phyloP scores from a whole-genome alignment of 2,113 vertebrate genomes.

The Connochaetes taurinus region DNA sequence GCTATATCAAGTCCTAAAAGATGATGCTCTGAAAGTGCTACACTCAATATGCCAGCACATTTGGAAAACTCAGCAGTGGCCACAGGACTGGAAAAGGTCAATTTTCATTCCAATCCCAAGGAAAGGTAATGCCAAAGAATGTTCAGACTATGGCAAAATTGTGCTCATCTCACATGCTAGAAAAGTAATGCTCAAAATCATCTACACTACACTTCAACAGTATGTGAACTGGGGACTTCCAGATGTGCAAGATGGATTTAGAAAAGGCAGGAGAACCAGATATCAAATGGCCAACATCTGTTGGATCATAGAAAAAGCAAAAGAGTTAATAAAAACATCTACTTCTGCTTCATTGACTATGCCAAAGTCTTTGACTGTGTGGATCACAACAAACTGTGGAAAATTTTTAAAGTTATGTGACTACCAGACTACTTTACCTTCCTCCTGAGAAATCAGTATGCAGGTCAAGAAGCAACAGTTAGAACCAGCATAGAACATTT shows the following conservation, averaged over 20 bases:
- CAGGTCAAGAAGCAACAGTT: not conserved
- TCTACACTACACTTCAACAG: not conserved
- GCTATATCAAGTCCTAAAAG: not conserved
- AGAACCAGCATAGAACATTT: not conserved
- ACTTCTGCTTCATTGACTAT: not conserved
- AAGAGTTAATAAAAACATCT: not conserved
- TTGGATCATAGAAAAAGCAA: not conserved
- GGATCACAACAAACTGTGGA: not conserved
- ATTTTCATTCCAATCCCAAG: not conserved
- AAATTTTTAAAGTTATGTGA: not conserved
- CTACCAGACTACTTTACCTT: not conserved
- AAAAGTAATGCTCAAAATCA: not conserved
- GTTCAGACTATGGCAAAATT: not conserved
- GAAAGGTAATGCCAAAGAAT: not conserved
- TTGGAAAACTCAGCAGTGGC: not conserved
- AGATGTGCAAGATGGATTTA: not conserved
- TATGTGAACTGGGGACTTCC: not conserved
- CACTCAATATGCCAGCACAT: not conserved
- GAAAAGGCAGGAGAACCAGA: not conserved
- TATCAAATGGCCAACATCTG: not conserved
- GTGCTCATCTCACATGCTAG: not conserved
- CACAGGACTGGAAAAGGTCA: not conserved
- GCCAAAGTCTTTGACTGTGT: not conserved
- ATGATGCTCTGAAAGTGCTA: not conserved
- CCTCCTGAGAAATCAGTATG: not conserved